Evolutionary conservation across 2,113 vertebrate genomes (phyloP), one percentile per base, ranked within the genome.

Genomic region (Turnix velox): DNA sequence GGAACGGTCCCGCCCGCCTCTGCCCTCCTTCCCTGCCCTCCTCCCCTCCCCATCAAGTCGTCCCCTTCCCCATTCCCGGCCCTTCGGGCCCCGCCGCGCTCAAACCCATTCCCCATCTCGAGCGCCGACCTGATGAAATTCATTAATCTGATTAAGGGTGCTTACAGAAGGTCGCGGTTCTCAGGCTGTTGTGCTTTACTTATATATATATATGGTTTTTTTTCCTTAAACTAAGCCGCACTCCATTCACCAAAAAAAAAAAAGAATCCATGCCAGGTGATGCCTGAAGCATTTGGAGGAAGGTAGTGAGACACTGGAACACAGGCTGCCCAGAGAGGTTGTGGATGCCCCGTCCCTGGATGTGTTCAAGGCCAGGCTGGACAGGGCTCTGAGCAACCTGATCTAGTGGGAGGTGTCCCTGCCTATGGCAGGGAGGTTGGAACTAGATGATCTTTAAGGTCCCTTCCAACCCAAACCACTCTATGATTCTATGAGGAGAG

Each of bases 61-160:
- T n/a, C 17, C 6, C 5, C 31, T 18, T 46, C 52, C 19, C 31
- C 18, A 12, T 9, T 6, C 7, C 45, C 19, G 4, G 6, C 52
- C 31, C 30, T 28, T 10, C 51, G 10, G 52, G 28, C 48, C 25
- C 76, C 55, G 23, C 71, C 28, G 62, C 62, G 66, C 84, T 62
- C 55, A 30, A 14, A 37, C 43, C 83, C 6, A 9, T 54, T 35
- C 18, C 61, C 37, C 31, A 54, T 51, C 62, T 71, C 58, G 12
- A 7, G 67, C 43, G 24, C 59, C 54, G 33, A 30, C 62, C 85
- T n/a, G 71, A 39, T 54, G 89, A 83, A 87, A 76, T 18, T 67
- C n/a, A 31, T 61, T 85, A 84, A 94, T 77, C 92, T 51, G 74
- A 87, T 95, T 89, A 93, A 59, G 55, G 6, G 20, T 72, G 33